Evolutionary conservation across 1,140 invertebrate genomes (phyloP).

Genomic region (Caenorhabditis briggsae): DNA sequence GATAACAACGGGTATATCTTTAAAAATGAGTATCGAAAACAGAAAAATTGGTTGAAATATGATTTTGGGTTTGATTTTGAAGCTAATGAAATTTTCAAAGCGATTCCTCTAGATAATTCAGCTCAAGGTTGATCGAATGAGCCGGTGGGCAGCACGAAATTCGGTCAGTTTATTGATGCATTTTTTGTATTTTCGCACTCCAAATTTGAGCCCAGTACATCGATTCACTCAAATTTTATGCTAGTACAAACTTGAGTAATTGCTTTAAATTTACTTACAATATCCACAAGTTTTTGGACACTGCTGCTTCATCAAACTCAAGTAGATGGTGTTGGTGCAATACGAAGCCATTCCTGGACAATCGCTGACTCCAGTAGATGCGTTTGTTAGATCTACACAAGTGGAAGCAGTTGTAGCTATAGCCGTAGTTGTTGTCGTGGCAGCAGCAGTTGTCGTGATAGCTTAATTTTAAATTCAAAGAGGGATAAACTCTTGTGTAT

Average conservation of each 20-base stretch:
- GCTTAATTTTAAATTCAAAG: neutral
- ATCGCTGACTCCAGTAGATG: slow-evolving; percentile 30
- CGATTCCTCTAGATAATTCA: no score
- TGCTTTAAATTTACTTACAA: slow-evolving; percentile 10
- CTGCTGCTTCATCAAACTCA: slow-evolving; percentile 57
- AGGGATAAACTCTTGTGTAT: neutral
- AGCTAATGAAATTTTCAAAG: no score
- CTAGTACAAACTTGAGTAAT: no score
- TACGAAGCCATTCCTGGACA: slow-evolving; percentile 41
- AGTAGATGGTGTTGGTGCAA: slow-evolving; percentile 51
- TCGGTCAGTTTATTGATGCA: no score
- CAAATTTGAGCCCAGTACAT: no score
- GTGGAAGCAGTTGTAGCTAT: neutral
- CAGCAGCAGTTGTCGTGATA: neutral
- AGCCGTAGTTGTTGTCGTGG: neutral
- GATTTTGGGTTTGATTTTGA: no score
- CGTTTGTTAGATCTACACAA: slow-evolving; percentile 42
- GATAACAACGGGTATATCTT: neutral
- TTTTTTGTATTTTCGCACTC: no score
- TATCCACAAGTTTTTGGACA: slow-evolving; percentile 60
- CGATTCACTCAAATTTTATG: no score
- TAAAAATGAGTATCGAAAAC: no score
- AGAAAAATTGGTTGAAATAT: no score
- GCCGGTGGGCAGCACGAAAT: no score
- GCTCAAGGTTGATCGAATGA: no score